Base-by-base conservation (phyloP, 2,888 invertebrate genomes). In the Papilio elwesi region DNA sequence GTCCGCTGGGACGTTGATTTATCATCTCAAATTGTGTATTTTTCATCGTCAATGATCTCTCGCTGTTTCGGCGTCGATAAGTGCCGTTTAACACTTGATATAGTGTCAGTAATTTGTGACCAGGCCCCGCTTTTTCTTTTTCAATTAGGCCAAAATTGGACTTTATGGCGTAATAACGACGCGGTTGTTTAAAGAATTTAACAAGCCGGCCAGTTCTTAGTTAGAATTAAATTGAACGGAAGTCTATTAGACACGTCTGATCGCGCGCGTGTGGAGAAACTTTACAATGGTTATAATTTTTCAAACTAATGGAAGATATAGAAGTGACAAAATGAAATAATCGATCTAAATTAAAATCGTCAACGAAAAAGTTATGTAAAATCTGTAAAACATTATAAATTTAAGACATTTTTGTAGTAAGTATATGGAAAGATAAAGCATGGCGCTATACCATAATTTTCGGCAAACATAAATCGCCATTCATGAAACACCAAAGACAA, bases 51-150 rank as follows among this genome's bases (percentile, higher is more conserved):
- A 87, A 85, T 87, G 88, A 86, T 86, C 86, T 84, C 87, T 87
- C 87, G 89, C 85, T 86, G 88, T 90, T 90, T 90, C 90, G 89
- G 90, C 87, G 89, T 87, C 90, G 88, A 89, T 93, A 93, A 92
- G 87, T 92, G 89, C 88, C 92, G 89, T 90, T 93, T 93, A 93
- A 90, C 93, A 92, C 93, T 90, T 93, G 93, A 93, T 93, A 82
- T 92, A 93, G 93, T 93, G 93, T 91, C 90, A 82, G 89, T 93
- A 93, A 93, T 93, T 92, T 91, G 91, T 88, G 90, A 83, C 82
- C 85, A 84, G 83, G 86, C 86, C 86, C 85, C 86, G 83, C 85
- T 91, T 90, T 91, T 90, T 87, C 83, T 86, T 92, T 93, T 92
- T 93, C 93, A 93, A 93, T 93, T 92, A 93, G 86, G 80, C 78